Evolutionary conservation across 53 echinoderm and acorn worm genomes (phyloP).

Genomic region (Henricia sp.): DNA sequence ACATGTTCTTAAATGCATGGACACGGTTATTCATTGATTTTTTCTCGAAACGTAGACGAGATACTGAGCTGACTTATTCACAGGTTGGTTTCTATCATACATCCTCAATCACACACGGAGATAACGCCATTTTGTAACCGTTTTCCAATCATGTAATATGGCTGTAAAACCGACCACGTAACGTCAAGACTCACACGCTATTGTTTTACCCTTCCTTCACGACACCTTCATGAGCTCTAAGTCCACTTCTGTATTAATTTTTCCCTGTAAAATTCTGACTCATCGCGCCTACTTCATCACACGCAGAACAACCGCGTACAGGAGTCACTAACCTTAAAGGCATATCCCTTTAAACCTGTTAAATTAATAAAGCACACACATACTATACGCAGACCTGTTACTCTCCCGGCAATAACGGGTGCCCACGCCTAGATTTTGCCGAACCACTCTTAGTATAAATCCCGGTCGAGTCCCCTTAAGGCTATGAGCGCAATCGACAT

Average conservation of each 20-base stretch:
- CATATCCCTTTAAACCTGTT: conserved; percentile 53
- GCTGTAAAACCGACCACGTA: background rate
- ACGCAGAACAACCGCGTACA: background rate
- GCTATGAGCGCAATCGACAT: conserved; percentile 53
- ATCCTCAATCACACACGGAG: no score
- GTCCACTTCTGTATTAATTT: no score
- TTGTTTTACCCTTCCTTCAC: background rate
- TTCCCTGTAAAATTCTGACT: no score
- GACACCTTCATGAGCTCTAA: background rate
- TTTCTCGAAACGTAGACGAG: no score
- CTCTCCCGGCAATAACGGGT: conserved; percentile 52
- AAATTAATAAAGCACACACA: conserved; percentile 64
- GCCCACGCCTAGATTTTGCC: background rate
- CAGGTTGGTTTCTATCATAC: no score
- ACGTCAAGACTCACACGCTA: background rate
- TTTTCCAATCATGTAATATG: no score
- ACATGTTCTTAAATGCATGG: no score
- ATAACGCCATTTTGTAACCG: no score
- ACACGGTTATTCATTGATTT: no score
- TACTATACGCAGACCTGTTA: conserved; percentile 64
- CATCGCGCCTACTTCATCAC: no score
- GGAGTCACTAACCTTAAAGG: conserved; percentile 31
- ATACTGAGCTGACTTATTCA: no score
- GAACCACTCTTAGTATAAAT: background rate
- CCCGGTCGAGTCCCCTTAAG: conserved; percentile 6